Evolutionary conservation across 2,113 vertebrate species (phyloP), one percentile per base, ranked within the genome.

Genomic region (Meles meles): DNA sequence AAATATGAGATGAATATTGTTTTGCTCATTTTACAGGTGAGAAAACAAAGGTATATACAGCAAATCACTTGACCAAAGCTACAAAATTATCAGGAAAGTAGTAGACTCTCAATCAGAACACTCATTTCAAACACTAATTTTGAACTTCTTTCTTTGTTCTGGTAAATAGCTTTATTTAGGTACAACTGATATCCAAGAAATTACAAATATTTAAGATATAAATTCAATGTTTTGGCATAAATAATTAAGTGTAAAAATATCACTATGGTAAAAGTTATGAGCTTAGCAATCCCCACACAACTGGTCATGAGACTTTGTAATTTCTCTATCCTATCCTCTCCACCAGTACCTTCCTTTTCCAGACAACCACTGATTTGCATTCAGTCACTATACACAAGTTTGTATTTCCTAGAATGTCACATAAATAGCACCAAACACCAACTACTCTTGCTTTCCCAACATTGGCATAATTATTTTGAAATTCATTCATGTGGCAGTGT

Each of bases 241-340:
- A 7, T n/a, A 65, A n/a, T 69, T 21, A 47, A 17, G 67, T 52
- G 14, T 49, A 88, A 89, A 93, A 65, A 8, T 3, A 55, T 74
- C 8, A 55, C 1, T 1, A 6, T 63, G 21, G 37, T 88, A 55
- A 92, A 88, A 55, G 31, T 52, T 69, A 5, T 17, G 5, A 86
- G 31, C 5, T 5, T 86, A 25, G 0, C 2, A 7, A 44, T 37
- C 11, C 12, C 10, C 4, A 9, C 1, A 15, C n/a, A 61, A 25
- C n/a, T 59, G 42, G 2, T 87, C 6, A 15, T 37, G 21, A 63
- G 34, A 17, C 4, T 83, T 93, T 84, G 9, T 52, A 59, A 59
- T 7, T 13, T 6, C 7, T 39, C 34, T 49, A 6, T 44, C 17
- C 13, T 18, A 4, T 3, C 2, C 25, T 71, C 72, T 37, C 13